Evolutionary conservation across 2,113 vertebrate genomes (phyloP), one percentile per base, ranked within the genome.

Genomic region (Catagonus wagneri): DNA sequence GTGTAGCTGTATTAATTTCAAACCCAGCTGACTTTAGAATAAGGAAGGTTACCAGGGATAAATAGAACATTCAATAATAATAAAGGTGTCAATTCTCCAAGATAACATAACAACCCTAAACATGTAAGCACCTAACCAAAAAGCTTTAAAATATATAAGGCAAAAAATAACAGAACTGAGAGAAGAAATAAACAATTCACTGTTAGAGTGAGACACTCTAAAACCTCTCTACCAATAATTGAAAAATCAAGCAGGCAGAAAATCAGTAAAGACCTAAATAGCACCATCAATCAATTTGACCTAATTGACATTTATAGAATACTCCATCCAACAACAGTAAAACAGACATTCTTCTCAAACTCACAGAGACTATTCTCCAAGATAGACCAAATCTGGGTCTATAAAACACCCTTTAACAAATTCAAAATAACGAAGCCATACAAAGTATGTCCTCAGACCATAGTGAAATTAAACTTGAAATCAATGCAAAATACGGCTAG

Each of bases 211-310:
- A 68, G 58, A 80, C 54, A 36, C 19, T 60, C 36, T 54, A 80
- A 90, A 94, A 93, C 72, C 17, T 1, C 9, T 88, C 27, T 80
- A 19, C 65, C 34, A 90, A 84, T 88, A 94, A 76, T 22, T 94
- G 44, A 94, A 50, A 96, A 81, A 93, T 93, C 80, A 90, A 93
- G 71, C 11, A 93, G 85, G 22, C 75, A 88, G 80, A 69, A 96
- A 92, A 90, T 92, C 84, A 90, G 39, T 92, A 79, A 97, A 74
- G 25, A 69, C 52, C 25, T 78, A 39, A 94, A 94, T 17, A 94
- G 60, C 8, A 93, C 27, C 71, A 96, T 95, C 39, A 93, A 88
- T 96, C 93, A 96, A n/a, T 90, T 34, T 93, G 89, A 97, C 54
- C 65, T 84, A 87, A 87, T n/a, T 95, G 80, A 93, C 7, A 84